Evolutionary conservation across 2,113 vertebrate species (phyloP).

Genomic region (Eptatretus burgeri): DNA sequence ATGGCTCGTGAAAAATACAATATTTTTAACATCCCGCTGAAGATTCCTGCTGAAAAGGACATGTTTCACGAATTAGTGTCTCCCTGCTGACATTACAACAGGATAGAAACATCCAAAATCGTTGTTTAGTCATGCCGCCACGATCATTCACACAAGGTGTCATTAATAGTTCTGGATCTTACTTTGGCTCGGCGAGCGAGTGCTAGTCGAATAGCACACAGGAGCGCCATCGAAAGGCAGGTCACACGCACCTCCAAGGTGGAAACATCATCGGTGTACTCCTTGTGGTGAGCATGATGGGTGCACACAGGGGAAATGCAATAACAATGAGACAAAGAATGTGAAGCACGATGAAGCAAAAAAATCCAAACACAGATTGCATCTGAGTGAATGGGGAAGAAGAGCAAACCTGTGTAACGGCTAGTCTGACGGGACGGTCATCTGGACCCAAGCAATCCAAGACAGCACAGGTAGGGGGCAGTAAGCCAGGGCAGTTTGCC

Average conservation of each 20-base stretch:
- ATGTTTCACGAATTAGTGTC: no score
- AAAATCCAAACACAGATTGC: not conserved
- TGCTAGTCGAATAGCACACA: not conserved
- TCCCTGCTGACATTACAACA: no score
- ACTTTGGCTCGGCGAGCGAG: not conserved
- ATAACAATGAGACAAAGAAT: not conserved
- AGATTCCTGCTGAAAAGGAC: no score
- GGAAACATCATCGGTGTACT: not conserved
- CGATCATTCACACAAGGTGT: not conserved
- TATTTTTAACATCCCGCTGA: no score
- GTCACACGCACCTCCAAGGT: not conserved
- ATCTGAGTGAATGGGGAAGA: not conserved
- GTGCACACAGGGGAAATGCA: not conserved
- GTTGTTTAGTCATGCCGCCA: no score
- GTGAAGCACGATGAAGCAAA: not conserved
- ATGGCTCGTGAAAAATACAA: no score
- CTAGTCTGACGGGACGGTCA: not conserved
- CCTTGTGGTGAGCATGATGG: not conserved
- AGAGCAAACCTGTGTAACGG: not conserved
- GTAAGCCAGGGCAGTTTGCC: no score
- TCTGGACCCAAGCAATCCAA: not conserved
- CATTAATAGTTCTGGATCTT: not conserved
- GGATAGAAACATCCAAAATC: no score
- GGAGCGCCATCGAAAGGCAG: not conserved
- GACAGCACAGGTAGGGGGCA: no score